phyloP scores from a whole-genome alignment of 2,113 vertebrate species.

The Varanus salvator region DNA sequence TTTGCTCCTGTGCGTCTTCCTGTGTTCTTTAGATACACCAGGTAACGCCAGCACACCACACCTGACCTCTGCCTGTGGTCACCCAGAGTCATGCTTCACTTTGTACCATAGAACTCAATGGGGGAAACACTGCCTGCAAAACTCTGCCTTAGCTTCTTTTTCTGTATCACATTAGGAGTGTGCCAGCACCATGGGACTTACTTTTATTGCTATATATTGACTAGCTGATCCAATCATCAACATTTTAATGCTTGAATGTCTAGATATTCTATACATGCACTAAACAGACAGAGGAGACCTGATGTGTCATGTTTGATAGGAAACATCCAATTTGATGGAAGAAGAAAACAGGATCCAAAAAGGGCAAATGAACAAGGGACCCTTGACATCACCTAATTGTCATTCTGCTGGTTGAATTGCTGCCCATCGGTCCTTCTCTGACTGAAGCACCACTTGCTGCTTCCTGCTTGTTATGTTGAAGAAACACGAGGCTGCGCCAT shows the following conservation, averaged over 20 bases:
- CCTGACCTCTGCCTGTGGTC: neutral
- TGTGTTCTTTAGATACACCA: neutral
- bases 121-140: neutral
- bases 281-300: neutral
- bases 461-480: neutral
- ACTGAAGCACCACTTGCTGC: conserved; percentile 6
- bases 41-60: neutral
- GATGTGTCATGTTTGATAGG: neutral
- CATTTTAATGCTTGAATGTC: neutral
- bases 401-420: conserved; percentile 55
- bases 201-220: neutral
- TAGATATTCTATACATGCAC: neutral
- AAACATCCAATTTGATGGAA: neutral
- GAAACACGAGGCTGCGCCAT: conserved; percentile 31
- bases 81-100: neutral
- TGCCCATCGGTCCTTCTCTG: conserved; percentile 11
- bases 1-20: neutral
- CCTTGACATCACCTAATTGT: conserved; percentile 68
- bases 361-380: conserved; percentile 62
- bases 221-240: neutral
- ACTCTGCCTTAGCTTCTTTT: neutral
- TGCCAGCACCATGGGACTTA: neutral
- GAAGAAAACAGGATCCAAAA: conserved; percentile 56
- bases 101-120: neutral
- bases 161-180: neutral